Percentiles rank a stretch among this genome's conserved stretches.
These are phyloP conservation scores for Amphipyra berbera DNA, from an alignment of 2,888 invertebrate species.

Conservation along the genomic window DNA sequence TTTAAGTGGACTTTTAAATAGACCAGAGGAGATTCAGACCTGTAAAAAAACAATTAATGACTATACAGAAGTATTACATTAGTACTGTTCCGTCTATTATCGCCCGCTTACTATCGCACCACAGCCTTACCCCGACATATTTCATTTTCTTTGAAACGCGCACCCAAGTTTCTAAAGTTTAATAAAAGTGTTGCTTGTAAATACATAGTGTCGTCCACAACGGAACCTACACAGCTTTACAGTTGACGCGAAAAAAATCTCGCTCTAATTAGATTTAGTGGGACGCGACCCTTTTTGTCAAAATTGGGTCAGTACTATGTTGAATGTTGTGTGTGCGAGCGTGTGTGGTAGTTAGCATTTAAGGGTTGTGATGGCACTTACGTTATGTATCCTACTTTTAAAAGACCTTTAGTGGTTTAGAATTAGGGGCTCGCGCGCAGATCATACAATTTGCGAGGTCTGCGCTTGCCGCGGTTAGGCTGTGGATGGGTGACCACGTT, in stretches of 20 bases:
- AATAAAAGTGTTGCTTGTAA: slow-evolving; percentile 66
- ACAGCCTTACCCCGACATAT: slow-evolving; percentile 48
- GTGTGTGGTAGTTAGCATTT: slow-evolving; percentile 26
- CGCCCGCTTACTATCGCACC: slow-evolving; percentile 9
- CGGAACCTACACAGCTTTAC: slow-evolving; percentile 36
- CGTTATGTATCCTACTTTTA: slow-evolving; percentile 1
- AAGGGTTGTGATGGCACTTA: slow-evolving; percentile 10
- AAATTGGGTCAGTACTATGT: slow-evolving; percentile 49
- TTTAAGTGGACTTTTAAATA: too few species aligned
- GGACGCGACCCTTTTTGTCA: slow-evolving; percentile 43
- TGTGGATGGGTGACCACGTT: too few species aligned
- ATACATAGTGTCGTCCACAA: slow-evolving; percentile 51
- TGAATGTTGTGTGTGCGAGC: slow-evolving; percentile 19
- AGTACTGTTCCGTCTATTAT: too few species aligned
- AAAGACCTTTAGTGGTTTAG: neutral
- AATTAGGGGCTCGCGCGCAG: too few species aligned
- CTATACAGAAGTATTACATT: too few species aligned
- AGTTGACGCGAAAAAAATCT: slow-evolving; percentile 46
- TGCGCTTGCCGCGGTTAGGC: too few species aligned
- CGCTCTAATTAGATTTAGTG: slow-evolving; percentile 49
- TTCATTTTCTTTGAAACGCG: slow-evolving; percentile 63
- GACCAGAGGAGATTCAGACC: too few species aligned
- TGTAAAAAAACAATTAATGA: too few species aligned
- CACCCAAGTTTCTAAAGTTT: slow-evolving; percentile 59
- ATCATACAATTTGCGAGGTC: too few species aligned